phyloP scores from a whole-genome alignment of 2,888 invertebrate species.

The Polietes domitor region DNA sequence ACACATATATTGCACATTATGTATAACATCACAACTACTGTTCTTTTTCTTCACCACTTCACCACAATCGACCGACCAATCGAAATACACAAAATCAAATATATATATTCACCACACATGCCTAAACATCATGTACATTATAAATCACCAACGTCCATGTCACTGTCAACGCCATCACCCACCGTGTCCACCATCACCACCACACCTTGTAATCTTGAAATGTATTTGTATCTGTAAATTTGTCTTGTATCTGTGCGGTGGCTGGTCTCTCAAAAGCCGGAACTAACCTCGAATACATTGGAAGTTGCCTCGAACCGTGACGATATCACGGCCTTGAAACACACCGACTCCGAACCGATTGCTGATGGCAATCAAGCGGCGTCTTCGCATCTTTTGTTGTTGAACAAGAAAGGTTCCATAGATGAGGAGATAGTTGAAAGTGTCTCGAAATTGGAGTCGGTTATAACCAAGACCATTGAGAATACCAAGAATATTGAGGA shows the following conservation, averaged over 20 bases:
- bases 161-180: conserved; percentile 33
- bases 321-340: conserved; percentile 62
- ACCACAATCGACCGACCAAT: background rate
- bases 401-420: conserved; percentile 69
- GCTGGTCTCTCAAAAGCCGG: conserved; percentile 60
- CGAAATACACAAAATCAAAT: background rate
- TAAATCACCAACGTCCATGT: background rate
- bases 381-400: conserved; percentile 53
- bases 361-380: conserved; percentile 23
- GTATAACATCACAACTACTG: conserved; percentile 4
- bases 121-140: conserved; percentile 16
- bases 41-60: background rate
- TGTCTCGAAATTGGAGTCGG: conserved; percentile 79
- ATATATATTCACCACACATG: conserved; percentile 1
- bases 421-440: conserved; percentile 79
- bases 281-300: conserved; percentile 65
- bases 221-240: conserved; percentile 22
- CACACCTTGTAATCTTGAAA: conserved; percentile 7
- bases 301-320: conserved; percentile 47
- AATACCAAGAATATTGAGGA: conserved; percentile 80
- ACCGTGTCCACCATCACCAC: conserved; percentile 33
- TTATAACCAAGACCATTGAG: conserved; percentile 80
- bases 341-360: conserved; percentile 56
- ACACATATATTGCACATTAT: conserved; percentile 2
- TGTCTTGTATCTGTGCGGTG: conserved; percentile 29